Base-by-base conservation (phyloP, 2,797 vertebrate genomes). In the Sebastes wilsoni region DNA sequence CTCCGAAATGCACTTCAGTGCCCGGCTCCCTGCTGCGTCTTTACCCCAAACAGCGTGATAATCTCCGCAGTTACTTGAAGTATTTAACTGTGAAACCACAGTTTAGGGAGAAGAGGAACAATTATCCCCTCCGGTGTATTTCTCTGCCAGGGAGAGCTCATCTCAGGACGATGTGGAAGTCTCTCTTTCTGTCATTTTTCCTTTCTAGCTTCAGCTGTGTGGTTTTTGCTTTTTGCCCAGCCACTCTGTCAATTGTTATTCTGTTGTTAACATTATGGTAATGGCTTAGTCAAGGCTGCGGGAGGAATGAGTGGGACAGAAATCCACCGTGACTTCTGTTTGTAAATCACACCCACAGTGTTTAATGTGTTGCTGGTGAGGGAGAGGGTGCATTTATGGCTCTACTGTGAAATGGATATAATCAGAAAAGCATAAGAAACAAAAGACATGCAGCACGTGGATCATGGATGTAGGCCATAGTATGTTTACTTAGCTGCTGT, bases 311-410 rank as follows among this genome's bases (percentile, higher is more conserved):
- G 79, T 62, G 52, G 60, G 83, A 81, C 68, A 76, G 59, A 88
- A 88, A 87, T 83, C 75, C 79, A 79, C 77, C 32, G 6, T 83
- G 84, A 81, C 72, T 71, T 58, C 66, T 69, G 78, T 82, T 80
- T 88, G 83, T 86, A 65, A 83, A 83, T 84, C 38, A 81, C 79
- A 65, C 78, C 77, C 69, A 83, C 76, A 2, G 49, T 49, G 38
- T 75, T 71, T 56, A 77, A 72, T 59, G 56, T 23, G 59, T 67
- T 78, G 49, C 55, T 79, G 28, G 14, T 18, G 27, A 64, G 32
- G 20, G 56, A 66, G 10, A 38, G n/a, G 60, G 55, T 49, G 64
- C 67, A 23, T 58, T 67, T 64, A 55, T 28, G n/a, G 8, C 22
- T 61, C 6, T 49, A 30, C 23, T 62, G 2, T 79, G 30, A 66